A percentile compares a stretch with the other conserved stretches of the same genome.
These are phyloP conservation scores for Caenorhabditis briggsae DNA, from an alignment of 1,140 invertebrate species.

Conservation along the genomic window DNA sequence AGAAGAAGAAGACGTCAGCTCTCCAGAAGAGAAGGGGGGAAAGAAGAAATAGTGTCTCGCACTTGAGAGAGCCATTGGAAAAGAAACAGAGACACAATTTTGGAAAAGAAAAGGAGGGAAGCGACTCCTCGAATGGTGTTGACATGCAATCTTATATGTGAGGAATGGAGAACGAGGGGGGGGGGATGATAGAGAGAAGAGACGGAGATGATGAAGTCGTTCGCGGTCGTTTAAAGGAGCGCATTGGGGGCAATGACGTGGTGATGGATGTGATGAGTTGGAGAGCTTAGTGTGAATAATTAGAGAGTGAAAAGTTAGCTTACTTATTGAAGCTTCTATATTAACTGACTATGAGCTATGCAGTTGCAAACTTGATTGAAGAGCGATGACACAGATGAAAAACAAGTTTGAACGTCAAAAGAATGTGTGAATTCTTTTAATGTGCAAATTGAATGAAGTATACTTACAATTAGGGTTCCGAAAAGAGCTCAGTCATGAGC, in stretches of 20 bases:
- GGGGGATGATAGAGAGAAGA: background rate
- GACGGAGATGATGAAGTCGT: background rate
- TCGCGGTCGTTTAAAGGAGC: background rate
- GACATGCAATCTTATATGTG: conserved; percentile 50
- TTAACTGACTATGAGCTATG: too few species aligned
- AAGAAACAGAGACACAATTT: conserved; percentile 51
- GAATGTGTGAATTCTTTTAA: too few species aligned
- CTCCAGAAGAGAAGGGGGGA: background rate
- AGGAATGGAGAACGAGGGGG: background rate
- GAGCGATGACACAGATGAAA: too few species aligned
- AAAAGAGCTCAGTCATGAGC: too few species aligned
- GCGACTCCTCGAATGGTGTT: conserved; percentile 33
- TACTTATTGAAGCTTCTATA: too few species aligned
- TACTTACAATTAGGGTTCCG: too few species aligned
- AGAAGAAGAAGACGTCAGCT: background rate
- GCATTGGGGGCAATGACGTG: background rate
- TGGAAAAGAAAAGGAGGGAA: conserved; percentile 2
- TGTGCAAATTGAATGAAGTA: too few species aligned
- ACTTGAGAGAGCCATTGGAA: background rate
- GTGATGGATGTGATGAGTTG: background rate
- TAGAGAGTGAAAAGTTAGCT: too few species aligned
- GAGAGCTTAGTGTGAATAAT: too few species aligned
- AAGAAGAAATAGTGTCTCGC: conserved; percentile 1
- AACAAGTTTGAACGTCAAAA: too few species aligned
- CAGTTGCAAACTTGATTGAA: too few species aligned